phyloP scores from a whole-genome alignment of 2,113 vertebrate genomes.

The Lepus americanus region DNA sequence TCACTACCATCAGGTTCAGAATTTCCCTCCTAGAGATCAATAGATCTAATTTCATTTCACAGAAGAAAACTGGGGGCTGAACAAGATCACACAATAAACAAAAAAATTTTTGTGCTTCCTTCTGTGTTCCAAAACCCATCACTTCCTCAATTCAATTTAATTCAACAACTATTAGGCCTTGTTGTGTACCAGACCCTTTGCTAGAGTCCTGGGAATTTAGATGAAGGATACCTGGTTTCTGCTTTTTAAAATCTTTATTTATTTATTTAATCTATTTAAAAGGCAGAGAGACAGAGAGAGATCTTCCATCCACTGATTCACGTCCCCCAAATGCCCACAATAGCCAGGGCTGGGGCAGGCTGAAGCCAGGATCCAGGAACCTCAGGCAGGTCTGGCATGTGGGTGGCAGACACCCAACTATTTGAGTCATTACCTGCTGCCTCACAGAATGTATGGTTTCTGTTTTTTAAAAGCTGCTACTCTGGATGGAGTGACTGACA shows the following conservation, averaged over 20 bases:
- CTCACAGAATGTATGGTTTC: too few species aligned
- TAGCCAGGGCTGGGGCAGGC: too few species aligned
- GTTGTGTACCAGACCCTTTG: not conserved
- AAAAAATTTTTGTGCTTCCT: not conserved
- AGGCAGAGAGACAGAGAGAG: too few species aligned
- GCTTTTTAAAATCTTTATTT: not conserved
- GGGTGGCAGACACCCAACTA: too few species aligned
- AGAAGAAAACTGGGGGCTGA: slow-evolving; percentile 64
- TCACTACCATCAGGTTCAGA: slow-evolving; percentile 46
- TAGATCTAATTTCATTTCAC: slow-evolving; percentile 40
- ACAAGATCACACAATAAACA: slow-evolving; percentile 38
- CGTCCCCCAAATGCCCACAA: too few species aligned
- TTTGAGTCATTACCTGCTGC: too few species aligned
- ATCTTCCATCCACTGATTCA: too few species aligned
- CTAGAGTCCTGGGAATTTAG: not conserved
- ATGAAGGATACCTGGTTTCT: not conserved
- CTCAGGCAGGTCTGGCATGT: too few species aligned
- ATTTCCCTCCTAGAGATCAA: slow-evolving; percentile 22
- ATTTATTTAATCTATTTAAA: too few species aligned
- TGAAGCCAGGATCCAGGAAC: too few species aligned
- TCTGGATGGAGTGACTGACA: not conserved
- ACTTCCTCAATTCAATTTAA: slow-evolving; percentile 3
- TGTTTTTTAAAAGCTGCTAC: not conserved
- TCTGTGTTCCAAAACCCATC: not conserved
- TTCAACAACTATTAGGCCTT: slow-evolving; percentile 12